These are phyloP conservation scores for Desmodus rotundus DNA, from an alignment of 2,113 vertebrate genomes.

Conservation along the genomic window DNA sequence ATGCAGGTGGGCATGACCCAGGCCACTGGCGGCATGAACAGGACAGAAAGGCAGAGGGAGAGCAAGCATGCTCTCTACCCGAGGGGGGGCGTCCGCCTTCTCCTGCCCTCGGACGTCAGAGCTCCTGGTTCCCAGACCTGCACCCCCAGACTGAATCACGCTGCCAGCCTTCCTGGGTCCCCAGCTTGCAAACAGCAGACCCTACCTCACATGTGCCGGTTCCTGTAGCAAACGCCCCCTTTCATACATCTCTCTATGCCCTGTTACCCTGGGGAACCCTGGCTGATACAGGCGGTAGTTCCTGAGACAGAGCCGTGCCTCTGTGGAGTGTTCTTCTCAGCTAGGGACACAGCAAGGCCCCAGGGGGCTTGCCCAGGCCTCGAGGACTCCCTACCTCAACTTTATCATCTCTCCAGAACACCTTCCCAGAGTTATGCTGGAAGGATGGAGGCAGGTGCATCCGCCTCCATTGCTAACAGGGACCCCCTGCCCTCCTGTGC, in stretches of 20 bases:
- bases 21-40: accelerated
- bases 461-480: background rate
- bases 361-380: background rate
- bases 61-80: background rate
- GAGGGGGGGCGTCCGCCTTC: too few species aligned
- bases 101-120: background rate
- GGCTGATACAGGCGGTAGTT: background rate
- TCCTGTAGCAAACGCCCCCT: background rate
- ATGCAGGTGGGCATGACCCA: too few species aligned
- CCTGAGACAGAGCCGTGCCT: background rate
- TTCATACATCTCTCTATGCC: background rate
- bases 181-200: background rate
- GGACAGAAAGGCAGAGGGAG: background rate
- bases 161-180: background rate
- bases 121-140: background rate
- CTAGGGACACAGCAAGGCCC: background rate
- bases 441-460: background rate
- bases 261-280: background rate
- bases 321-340: background rate
- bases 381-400: background rate
- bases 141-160: background rate
- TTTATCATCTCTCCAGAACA: background rate
- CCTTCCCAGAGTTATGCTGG: background rate
- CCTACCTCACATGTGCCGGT: background rate
- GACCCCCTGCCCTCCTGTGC: accelerated